Conservation (phyloP, 2,888 invertebrate species). For the Nomada fabriciana region DNA sequence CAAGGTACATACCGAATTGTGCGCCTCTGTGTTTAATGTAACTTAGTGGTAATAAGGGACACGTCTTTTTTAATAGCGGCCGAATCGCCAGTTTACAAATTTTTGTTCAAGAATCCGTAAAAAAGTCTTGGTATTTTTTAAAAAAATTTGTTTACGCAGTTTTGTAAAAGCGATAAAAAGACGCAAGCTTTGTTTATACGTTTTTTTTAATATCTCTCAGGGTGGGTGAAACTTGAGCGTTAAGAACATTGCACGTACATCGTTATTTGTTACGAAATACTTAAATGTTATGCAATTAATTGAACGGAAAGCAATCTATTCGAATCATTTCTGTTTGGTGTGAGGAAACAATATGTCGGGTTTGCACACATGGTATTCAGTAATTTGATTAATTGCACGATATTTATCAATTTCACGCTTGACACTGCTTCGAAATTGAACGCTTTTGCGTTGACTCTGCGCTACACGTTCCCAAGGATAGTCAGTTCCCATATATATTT, state of each 20-base stretch:
- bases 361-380: background rate
- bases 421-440: conserved; percentile 12
- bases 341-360: conserved; percentile 2
- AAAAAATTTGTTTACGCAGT: too few relatives aligned
- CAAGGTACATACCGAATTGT: too few relatives aligned
- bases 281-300: background rate
- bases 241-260: background rate
- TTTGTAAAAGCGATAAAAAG: too few relatives aligned
- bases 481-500: background rate
- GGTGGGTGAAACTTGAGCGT: too few relatives aligned
- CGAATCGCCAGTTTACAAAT: too few relatives aligned
- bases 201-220: too few relatives aligned
- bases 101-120: too few relatives aligned
- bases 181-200: too few relatives aligned
- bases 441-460: background rate
- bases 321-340: background rate
- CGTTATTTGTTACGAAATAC: background rate
- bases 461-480: background rate
- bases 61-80: too few relatives aligned
- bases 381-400: conserved; percentile 25
- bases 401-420: conserved; percentile 36
- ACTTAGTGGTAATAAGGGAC: too few relatives aligned
- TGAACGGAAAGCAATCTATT: background rate
- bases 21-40: too few relatives aligned
- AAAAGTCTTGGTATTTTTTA: too few relatives aligned